Base-by-base conservation (phyloP, 2,113 vertebrate species). In the Pipa parva region DNA sequence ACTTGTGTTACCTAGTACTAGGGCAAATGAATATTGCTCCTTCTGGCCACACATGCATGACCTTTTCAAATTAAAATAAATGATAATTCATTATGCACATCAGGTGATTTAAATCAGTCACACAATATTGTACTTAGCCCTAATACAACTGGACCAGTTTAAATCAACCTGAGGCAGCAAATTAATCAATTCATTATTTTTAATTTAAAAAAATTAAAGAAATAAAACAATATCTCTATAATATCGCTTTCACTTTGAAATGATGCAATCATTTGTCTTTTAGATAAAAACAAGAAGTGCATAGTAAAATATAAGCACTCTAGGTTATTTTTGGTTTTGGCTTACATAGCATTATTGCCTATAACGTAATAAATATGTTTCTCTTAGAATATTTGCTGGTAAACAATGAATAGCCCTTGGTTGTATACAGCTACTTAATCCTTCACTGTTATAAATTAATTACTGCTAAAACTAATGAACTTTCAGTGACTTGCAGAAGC, bases 331-430 rank as follows among this genome's bases (percentile, higher is more conserved):
- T 3, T 15, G 37, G n/a, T 15, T 42, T 15, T 3, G 9, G 9
- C 12, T 15, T 2, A 3, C 3, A 3, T 15, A 42, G 9, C 3
- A 3, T 3, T 42, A 42, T n/a, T n/a, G n/a, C n/a, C n/a, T n/a
- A n/a, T n/a, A n/a, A n/a, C n/a, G 18, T 48, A 48, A 61, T 61
- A 18, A 48, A 28, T 61, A 61, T 48, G 26, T n/a, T 12, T 48
- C 59, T 42, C n/a, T 27, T 61, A 25, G 13, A 61, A 61, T 61
- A 29, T 61, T 48, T 46, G 28, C 39, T 26, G n/a, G 39, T 48
- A 61, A 48, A 61, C 28, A 62, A 50, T 31, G 27, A 31, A 33
- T 50, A 50, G 28, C 15, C 17, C 59, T 50, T 50, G 27, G 18
- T 62, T 50, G 18, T 50, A 17, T n/a, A 21, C 8, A 31, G 25